Percentiles rank a stretch among this genome's conserved stretches.
These are phyloP conservation scores for Lycocerus yunnanus DNA, from an alignment of 2,888 invertebrate genomes.

Conservation along the genomic window DNA sequence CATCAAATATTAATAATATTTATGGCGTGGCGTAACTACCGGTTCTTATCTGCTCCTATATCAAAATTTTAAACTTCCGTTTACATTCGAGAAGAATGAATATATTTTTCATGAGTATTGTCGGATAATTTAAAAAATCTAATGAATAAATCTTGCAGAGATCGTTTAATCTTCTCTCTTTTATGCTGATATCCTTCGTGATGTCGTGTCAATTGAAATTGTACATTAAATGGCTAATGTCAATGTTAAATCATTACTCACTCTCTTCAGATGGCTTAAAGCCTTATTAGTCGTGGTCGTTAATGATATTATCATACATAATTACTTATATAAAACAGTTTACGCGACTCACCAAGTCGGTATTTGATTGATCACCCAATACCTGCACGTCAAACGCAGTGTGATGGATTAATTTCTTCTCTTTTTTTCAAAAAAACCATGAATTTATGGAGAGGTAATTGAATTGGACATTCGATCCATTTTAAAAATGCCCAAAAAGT, in stretches of 20 bases:
- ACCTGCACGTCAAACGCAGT: neutral
- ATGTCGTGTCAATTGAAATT: neutral
- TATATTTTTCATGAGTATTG: neutral
- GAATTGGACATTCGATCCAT: neutral
- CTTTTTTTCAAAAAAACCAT: neutral
- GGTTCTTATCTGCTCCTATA: neutral
- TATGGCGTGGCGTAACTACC: neutral
- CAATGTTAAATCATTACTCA: neutral
- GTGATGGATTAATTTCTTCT: neutral
- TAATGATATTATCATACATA: neutral
- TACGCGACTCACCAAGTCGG: neutral
- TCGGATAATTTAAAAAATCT: neutral
- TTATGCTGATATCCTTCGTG: neutral
- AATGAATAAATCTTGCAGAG: neutral
- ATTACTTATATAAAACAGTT: neutral
- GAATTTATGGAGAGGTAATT: neutral
- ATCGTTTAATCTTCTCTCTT: neutral
- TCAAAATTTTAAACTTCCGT: neutral
- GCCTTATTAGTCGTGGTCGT: neutral
- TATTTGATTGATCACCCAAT: neutral
- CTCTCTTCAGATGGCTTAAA: neutral
- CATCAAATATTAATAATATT: neutral
- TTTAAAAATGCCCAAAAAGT: neutral
- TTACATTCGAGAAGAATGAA: neutral
- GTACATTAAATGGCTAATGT: neutral